Percentiles rank a stretch among this genome's conserved stretches.
Conservation (phyloP, 2,888 invertebrate species). For the Anagyrus pseudococci region DNA sequence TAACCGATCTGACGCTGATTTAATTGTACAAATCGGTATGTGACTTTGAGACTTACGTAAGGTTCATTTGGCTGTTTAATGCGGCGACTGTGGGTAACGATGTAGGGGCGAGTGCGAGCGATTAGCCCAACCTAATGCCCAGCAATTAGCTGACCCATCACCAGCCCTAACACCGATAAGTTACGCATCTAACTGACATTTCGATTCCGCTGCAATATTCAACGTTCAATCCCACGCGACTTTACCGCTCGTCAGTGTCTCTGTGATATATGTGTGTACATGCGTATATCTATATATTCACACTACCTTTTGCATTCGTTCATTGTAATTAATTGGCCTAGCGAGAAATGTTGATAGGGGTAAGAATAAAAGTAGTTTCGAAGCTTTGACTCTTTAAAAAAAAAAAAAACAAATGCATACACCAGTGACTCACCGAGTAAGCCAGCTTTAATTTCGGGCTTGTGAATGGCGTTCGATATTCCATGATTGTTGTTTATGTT, state of each 20-base stretch:
- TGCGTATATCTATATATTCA: too few species aligned
- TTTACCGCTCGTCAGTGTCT: too few species aligned
- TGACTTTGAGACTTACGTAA: conserved; percentile 64
- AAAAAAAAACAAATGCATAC: too few species aligned
- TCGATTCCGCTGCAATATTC: conserved; percentile 58
- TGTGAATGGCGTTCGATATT: conserved; percentile 55
- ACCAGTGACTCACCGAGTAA: conserved; percentile 60
- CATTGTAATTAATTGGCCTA: too few species aligned
- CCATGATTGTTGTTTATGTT: conserved; percentile 47
- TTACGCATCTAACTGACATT: conserved; percentile 57
- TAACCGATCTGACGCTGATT: too few species aligned
- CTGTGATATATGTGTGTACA: too few species aligned
- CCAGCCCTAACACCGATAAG: conserved; percentile 50
- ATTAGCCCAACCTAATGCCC: conserved; percentile 53
- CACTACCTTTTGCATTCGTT: too few species aligned
- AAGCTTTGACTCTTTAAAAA: too few species aligned
- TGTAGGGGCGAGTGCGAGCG: conserved; percentile 62
- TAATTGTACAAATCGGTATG: too few species aligned
- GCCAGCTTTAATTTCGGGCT: conserved; percentile 57
- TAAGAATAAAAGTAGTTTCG: too few species aligned
- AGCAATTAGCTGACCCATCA: conserved; percentile 48
- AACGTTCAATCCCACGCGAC: too few species aligned
- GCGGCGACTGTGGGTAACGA: conserved; percentile 64
- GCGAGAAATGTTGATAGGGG: too few species aligned
- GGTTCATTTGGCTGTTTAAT: conserved; percentile 64